These are phyloP conservation scores for Temnopleurus reevesii DNA, from an alignment of 53 echinoderm and acorn worm species.

Conservation along the genomic window DNA sequence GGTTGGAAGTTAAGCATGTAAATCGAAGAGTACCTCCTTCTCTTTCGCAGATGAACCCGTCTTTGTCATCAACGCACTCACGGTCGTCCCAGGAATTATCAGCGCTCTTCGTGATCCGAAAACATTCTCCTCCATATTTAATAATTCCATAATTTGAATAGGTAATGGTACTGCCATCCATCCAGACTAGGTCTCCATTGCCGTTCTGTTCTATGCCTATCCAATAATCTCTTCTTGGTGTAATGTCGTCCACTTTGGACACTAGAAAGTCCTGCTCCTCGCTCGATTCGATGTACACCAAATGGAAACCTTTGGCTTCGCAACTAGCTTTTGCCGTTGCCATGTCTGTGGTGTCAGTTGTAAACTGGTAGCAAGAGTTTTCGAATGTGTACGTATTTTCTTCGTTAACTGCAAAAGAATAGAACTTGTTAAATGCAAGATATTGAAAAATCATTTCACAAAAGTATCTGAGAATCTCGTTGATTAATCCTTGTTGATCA, in stretches of 20 bases:
- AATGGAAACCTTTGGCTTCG: not conserved
- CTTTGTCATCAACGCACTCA: not conserved
- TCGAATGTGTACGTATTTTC: not conserved
- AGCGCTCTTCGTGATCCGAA: not conserved
- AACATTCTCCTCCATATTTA: not conserved
- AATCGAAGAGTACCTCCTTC: too few relatives aligned
- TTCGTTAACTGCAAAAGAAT: not conserved
- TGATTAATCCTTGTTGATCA: too few relatives aligned
- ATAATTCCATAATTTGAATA: not conserved
- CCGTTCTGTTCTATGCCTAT: conserved; percentile 7
- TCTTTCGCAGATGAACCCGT: not conserved
- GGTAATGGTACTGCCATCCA: not conserved
- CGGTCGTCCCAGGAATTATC: not conserved
- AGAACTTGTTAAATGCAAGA: too few relatives aligned
- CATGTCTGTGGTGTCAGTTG: not conserved
- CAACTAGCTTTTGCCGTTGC: not conserved
- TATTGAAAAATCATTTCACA: too few relatives aligned
- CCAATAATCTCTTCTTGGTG: not conserved
- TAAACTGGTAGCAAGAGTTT: not conserved
- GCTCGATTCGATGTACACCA: not conserved
- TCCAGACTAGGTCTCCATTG: not conserved
- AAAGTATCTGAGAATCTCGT: too few relatives aligned
- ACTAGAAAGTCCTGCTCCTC: conserved; percentile 10
- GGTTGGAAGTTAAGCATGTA: too few relatives aligned
- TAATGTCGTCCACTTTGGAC: not conserved